phyloP scores from a whole-genome alignment of 1,140 invertebrate species.

The Venturia canescens region DNA sequence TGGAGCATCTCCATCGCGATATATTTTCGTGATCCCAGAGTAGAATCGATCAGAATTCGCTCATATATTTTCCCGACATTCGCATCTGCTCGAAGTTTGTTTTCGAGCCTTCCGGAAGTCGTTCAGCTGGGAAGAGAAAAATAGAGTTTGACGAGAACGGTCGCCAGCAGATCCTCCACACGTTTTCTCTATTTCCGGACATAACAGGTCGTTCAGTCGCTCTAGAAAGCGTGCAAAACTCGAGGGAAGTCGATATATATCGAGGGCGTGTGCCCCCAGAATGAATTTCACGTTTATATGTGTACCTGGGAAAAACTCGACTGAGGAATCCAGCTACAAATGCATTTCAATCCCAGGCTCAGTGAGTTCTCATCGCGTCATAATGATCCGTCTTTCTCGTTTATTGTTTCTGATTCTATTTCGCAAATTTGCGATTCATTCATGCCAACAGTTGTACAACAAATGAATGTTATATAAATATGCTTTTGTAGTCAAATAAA shows the following conservation, averaged over 20 bases:
- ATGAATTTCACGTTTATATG: slow-evolving; percentile 3
- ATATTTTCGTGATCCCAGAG: background rate
- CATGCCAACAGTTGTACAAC: background rate
- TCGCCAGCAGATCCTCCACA: background rate
- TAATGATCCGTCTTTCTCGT: background rate
- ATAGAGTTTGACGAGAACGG: background rate
- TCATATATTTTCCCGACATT: background rate
- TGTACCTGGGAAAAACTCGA: background rate
- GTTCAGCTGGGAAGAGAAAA: background rate
- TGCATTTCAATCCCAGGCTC: background rate
- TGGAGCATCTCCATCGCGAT: background rate
- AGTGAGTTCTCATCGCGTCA: background rate
- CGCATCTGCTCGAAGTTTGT: background rate
- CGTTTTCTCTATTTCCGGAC: background rate
- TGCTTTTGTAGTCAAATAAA: background rate
- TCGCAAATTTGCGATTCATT: background rate
- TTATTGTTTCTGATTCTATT: background rate
- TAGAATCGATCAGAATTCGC: background rate
- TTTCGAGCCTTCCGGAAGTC: background rate
- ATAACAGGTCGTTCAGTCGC: background rate
- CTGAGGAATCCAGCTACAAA: background rate
- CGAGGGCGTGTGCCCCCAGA: background rate
- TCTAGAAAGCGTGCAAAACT: background rate
- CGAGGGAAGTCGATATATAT: slow-evolving; percentile 14
- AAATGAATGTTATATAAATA: slow-evolving; percentile 4